Percentiles rank a stretch among this genome's conserved stretches.
phyloP scores from a whole-genome alignment of 2,888 invertebrate genomes.

The Protonemura montana region DNA sequence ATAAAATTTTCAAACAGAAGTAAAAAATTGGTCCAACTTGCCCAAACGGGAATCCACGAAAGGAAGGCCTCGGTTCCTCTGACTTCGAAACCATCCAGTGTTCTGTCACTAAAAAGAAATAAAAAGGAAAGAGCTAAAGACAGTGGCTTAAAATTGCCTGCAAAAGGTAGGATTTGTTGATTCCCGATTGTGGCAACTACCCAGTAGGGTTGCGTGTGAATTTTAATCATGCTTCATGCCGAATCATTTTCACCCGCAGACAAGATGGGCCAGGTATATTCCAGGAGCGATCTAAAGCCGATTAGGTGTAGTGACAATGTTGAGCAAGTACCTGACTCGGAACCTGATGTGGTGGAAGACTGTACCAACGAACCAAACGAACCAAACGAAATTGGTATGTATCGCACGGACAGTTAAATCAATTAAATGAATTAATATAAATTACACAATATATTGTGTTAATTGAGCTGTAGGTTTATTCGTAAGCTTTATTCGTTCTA shows the following conservation, averaged over 20 bases:
- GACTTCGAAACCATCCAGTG: background rate
- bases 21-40: background rate
- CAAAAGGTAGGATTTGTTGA: too few relatives aligned
- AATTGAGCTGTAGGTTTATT: too few relatives aligned
- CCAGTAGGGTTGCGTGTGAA: too few relatives aligned
- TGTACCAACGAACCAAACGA: background rate
- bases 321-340: slow-evolving; percentile 40
- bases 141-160: too few relatives aligned
- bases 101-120: background rate
- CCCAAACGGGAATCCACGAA: background rate
- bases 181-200: too few relatives aligned
- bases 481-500: too few relatives aligned
- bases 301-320: slow-evolving; percentile 14
- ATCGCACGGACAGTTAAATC: too few relatives aligned
- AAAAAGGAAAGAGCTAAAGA: background rate
- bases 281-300: background rate
- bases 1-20: background rate
- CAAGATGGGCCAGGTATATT: background rate
- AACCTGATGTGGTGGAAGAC: slow-evolving; percentile 41
- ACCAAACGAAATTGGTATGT: too few relatives aligned
- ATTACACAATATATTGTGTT: too few relatives aligned
- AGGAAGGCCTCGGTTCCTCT: background rate
- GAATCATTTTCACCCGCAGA: background rate
- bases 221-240: too few relatives aligned
- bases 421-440: too few relatives aligned